Evolutionary conservation across 2,888 invertebrate genomes (phyloP).

Genomic region (Volucella bombylans): DNA sequence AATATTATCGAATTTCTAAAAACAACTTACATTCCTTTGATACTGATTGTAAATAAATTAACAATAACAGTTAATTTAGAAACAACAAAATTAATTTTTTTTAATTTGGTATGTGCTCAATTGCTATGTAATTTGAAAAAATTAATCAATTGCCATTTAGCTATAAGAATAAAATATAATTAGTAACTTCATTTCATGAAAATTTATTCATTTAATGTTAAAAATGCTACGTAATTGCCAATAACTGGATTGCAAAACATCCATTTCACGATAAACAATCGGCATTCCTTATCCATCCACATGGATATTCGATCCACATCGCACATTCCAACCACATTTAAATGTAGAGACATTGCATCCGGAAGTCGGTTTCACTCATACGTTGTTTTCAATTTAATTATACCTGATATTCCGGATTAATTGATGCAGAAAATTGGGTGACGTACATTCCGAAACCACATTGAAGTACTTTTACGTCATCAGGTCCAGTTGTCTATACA

Average conservation of each 20-base stretch:
- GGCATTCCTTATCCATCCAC: slow-evolving; percentile 36
- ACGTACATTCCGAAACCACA: slow-evolving; percentile 56
- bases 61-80: too few species aligned
- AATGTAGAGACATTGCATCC: slow-evolving; percentile 51
- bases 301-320: slow-evolving; percentile 40
- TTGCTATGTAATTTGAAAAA: too few species aligned
- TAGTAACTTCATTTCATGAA: too few species aligned
- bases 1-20: too few species aligned
- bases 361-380: slow-evolving; percentile 52
- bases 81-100: too few species aligned
- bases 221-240: slow-evolving; percentile 24
- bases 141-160: too few species aligned
- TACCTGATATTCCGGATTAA: slow-evolving; percentile 59
- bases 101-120: too few species aligned
- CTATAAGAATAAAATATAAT: too few species aligned
- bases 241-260: slow-evolving; percentile 22
- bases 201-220: slow-evolving; percentile 5
- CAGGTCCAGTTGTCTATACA: neutral
- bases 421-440: slow-evolving; percentile 64
- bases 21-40: too few species aligned
- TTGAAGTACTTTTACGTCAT: slow-evolving; percentile 37
- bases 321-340: slow-evolving; percentile 56
- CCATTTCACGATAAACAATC: slow-evolving; percentile 39
- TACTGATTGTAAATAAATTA: too few species aligned
- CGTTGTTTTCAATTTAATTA: slow-evolving; percentile 62